Evolutionary conservation across 2,113 vertebrate genomes (phyloP).

Genomic region (Alligator mississippiensis): DNA sequence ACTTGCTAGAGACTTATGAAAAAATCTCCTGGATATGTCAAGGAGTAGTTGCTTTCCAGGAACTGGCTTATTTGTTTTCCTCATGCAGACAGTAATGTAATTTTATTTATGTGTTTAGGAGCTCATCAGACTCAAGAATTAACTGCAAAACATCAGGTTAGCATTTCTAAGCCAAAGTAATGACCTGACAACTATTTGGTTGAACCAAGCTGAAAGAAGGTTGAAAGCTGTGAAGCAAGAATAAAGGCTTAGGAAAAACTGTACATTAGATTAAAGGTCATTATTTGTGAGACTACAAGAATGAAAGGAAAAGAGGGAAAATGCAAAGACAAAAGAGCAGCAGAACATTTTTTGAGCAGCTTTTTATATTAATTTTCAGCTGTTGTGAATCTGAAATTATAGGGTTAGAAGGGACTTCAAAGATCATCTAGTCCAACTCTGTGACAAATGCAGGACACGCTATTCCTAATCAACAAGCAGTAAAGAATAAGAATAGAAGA

Average conservation of each 20-base stretch:
- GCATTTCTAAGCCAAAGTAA: not conserved
- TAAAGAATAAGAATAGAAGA: no score
- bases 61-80: slow-evolving; percentile 12
- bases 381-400: not conserved
- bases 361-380: not conserved
- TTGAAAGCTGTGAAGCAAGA: not conserved
- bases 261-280: not conserved
- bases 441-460: no score
- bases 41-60: not conserved
- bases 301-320: not conserved
- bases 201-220: not conserved
- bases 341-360: not conserved
- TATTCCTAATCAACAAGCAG: no score
- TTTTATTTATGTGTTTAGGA: not conserved
- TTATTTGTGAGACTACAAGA: not conserved
- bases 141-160: not conserved
- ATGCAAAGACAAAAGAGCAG: not conserved
- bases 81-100: not conserved
- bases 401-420: fast-evolving
- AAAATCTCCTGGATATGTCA: not conserved
- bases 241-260: not conserved
- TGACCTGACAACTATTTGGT: not conserved
- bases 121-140: not conserved
- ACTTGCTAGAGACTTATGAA: slow-evolving; percentile 9
- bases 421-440: not conserved